Conservation (phyloP, 2,888 invertebrate species). For the Ectobius pallidus region DNA sequence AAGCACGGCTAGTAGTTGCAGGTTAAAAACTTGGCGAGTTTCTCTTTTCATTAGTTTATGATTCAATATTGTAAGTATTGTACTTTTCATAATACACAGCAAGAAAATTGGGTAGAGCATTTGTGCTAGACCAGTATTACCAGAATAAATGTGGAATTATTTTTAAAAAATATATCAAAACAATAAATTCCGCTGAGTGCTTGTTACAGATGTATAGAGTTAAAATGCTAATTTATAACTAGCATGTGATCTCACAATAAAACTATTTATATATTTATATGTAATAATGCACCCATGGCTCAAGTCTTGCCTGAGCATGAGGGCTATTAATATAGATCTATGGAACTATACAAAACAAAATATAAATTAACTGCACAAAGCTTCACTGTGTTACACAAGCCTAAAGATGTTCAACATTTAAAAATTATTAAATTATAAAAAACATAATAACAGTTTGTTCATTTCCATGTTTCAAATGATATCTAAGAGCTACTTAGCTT, state of each 20-base stretch:
- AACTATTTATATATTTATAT: background rate
- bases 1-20: background rate
- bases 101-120: background rate
- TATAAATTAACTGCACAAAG: conserved; percentile 19
- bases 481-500: background rate
- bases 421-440: conserved; percentile 9
- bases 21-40: background rate
- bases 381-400: conserved; percentile 14
- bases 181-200: background rate
- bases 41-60: background rate
- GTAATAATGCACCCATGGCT: background rate
- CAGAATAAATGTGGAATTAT: background rate
- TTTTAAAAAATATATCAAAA: background rate
- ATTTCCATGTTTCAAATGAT: background rate
- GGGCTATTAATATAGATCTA: conserved; percentile 9
- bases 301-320: background rate
- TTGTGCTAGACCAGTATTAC: background rate
- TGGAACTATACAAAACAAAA: conserved; percentile 30
- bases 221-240: background rate
- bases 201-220: background rate
- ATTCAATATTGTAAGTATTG: background rate
- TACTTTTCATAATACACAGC: too few species aligned
- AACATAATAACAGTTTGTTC: conserved; percentile 7
- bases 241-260: background rate
- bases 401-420: conserved; percentile 21